Evolutionary conservation across 1,140 invertebrate species (phyloP).

Genomic region (Drosophila kohkoa): DNA sequence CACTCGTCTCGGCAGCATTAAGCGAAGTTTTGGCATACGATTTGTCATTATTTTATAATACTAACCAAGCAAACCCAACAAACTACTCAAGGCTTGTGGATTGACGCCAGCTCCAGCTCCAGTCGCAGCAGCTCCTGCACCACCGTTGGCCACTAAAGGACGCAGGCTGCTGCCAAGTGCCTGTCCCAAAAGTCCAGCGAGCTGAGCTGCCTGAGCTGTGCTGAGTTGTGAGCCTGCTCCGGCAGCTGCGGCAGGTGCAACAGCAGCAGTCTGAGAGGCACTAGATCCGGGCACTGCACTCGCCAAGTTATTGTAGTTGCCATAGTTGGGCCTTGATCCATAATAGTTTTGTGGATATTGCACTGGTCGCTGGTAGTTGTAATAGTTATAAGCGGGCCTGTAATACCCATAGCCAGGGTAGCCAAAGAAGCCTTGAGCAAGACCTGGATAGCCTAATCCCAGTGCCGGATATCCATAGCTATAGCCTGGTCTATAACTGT

Average conservation of each 20-base stretch:
- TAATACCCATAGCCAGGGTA: constrained; percentile 58
- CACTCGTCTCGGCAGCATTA: not conserved
- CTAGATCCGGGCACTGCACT: not conserved
- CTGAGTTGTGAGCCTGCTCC: constrained; percentile 41
- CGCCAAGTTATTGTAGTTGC: constrained; percentile 10
- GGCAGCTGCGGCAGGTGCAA: not conserved
- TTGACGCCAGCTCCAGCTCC: constrained; percentile 24
- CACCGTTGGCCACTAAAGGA: constrained; percentile 62
- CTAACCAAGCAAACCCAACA: constrained; percentile 58
- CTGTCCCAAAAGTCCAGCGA: constrained; percentile 64
- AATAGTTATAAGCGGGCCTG: constrained; percentile 40
- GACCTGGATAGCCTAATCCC: constrained; percentile 42
- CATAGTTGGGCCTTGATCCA: constrained; percentile 55
- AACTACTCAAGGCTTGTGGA: constrained; percentile 52
- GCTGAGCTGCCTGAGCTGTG: constrained; percentile 60
- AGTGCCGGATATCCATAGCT: constrained; percentile 60
- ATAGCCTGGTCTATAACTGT: constrained; percentile 56
- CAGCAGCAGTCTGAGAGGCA: not conserved
- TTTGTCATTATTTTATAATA: not conserved
- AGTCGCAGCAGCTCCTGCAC: constrained; percentile 32
- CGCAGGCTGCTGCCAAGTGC: constrained; percentile 69
- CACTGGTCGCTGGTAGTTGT: constrained; percentile 59
- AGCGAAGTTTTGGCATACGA: constrained; percentile 1
- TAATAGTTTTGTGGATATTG: constrained; percentile 48
- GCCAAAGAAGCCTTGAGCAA: constrained; percentile 45